Conservation (phyloP, 37 sponge, comb jelly and placozoan species). For the Crambe crambe region DNA sequence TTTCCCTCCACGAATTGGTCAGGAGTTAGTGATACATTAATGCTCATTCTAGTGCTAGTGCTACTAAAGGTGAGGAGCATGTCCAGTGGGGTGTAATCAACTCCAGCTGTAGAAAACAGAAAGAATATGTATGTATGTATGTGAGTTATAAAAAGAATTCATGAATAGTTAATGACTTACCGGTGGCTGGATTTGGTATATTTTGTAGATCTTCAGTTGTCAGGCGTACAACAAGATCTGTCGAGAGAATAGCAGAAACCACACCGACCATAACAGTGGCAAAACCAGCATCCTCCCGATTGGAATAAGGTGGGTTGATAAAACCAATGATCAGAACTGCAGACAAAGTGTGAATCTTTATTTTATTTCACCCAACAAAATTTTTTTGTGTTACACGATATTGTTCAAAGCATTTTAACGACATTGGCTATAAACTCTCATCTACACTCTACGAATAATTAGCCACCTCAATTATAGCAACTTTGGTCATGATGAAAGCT, state of each 20-base stretch:
- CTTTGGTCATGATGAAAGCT: no score
- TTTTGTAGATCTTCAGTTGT: not conserved
- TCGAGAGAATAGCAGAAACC: not conserved
- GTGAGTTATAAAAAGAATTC: no score
- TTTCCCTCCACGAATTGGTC: not conserved
- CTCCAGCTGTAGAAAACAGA: not conserved
- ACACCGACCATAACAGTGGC: not conserved
- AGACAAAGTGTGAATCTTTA: not conserved
- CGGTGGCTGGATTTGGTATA: not conserved
- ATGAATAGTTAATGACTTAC: not conserved
- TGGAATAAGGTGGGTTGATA: not conserved
- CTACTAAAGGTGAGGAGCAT: not conserved
- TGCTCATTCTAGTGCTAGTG: not conserved
- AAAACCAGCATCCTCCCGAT: not conserved
- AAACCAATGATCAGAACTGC: not conserved
- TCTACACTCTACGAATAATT: no score
- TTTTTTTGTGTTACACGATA: no score
- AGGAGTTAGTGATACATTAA: not conserved
- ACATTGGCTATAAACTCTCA: no score
- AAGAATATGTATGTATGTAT: not conserved
- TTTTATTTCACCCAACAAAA: no score
- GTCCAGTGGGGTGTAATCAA: conserved; percentile 22
- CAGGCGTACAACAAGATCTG: not conserved
- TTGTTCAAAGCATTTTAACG: no score
- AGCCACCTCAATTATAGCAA: no score